Evolutionary conservation across 2,797 vertebrate species (phyloP).

Genomic region (Crossoptilon crossoptilon): DNA sequence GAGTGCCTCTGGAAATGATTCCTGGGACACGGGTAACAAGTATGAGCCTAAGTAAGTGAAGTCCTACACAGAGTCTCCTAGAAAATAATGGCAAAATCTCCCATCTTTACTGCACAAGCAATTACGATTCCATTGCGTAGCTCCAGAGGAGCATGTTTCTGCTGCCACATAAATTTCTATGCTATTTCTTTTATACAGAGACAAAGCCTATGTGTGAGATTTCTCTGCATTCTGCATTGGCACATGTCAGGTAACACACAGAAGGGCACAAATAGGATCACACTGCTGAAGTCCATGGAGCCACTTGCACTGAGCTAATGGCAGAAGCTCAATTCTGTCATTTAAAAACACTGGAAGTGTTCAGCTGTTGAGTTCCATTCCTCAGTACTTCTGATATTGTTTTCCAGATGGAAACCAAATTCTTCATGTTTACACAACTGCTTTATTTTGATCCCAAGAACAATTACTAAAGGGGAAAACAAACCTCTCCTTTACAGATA

Average conservation of each 20-base stretch:
- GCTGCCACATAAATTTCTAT: neutral
- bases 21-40: neutral
- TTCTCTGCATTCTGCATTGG: neutral
- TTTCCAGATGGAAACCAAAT: neutral
- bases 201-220: neutral
- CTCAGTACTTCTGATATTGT: neutral
- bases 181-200: neutral
- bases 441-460: neutral
- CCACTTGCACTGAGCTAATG: fast-evolving
- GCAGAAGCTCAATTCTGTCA: neutral
- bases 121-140: neutral
- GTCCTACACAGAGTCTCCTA: neutral
- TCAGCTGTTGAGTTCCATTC: neutral
- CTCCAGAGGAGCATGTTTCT: neutral
- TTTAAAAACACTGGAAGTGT: neutral
- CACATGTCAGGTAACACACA: neutral
- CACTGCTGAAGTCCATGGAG: neutral
- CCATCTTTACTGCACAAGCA: neutral
- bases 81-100: neutral
- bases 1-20: neutral
- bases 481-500: neutral
- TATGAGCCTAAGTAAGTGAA: neutral
- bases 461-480: neutral
- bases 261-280: neutral
- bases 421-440: neutral